Conservation (phyloP, 2,888 invertebrate genomes). For the Cryptops parisi region DNA sequence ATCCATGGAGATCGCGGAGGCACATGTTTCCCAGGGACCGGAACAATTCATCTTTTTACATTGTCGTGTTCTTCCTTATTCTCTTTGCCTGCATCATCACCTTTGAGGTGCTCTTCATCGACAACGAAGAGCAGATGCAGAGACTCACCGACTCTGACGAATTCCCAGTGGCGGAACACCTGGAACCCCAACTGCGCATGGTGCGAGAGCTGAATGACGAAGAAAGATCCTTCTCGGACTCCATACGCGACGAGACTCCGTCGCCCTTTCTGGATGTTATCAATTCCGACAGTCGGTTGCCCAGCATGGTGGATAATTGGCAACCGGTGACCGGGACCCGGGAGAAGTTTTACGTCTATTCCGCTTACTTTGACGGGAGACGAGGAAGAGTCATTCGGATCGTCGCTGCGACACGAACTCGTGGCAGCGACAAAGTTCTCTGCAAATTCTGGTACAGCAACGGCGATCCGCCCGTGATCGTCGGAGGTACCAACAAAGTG, state of each 20-base stretch:
- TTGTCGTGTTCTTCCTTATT: constrained; percentile 78
- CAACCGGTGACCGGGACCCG: constrained; percentile 28
- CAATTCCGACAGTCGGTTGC: constrained; percentile 5
- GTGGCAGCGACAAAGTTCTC: constrained; percentile 64
- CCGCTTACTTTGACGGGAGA: constrained; percentile 61
- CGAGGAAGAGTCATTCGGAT: constrained; percentile 44
- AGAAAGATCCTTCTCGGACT: not conserved
- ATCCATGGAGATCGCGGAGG: not conserved
- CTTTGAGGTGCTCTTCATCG: constrained; percentile 62
- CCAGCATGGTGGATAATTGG: constrained; percentile 24
- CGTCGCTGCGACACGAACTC: constrained; percentile 76
- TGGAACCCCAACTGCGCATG: constrained; percentile 16
- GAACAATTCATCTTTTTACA: constrained; percentile 75
- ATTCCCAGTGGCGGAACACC: constrained; percentile 10
- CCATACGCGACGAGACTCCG: not conserved
- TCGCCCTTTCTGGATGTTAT: constrained; percentile 8
- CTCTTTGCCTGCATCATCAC: constrained; percentile 75
- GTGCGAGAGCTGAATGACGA: constrained; percentile 17
- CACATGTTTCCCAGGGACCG: constrained; percentile 40
- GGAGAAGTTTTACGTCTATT: constrained; percentile 73
- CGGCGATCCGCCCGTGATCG: constrained; percentile 17
- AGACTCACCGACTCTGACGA: not conserved
- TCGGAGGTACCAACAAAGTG: constrained; percentile 37
- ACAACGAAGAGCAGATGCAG: constrained; percentile 29
- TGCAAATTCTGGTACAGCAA: constrained; percentile 21